Evolutionary conservation across 2,113 vertebrate genomes (phyloP).

Genomic region (Marcusenius ussheri): DNA sequence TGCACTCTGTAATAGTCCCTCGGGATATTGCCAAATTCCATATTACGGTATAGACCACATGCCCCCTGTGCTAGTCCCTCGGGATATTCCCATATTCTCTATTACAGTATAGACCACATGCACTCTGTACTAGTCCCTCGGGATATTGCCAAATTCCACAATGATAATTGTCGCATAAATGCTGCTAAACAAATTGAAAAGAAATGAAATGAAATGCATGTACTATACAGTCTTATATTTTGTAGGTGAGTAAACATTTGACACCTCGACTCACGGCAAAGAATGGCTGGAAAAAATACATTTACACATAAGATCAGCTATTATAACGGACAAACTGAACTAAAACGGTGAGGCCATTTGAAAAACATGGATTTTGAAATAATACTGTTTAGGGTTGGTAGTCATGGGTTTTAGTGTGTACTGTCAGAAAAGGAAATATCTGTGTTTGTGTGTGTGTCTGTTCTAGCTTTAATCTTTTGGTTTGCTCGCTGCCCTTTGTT

Average conservation of each 20-base stretch:
- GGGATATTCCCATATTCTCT: no score
- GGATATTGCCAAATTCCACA: not conserved
- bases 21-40: no score
- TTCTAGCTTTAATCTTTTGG: slow-evolving; percentile 78
- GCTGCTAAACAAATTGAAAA: not conserved
- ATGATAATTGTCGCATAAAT: not conserved
- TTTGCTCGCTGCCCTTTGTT: slow-evolving; percentile 79
- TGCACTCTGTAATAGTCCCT: no score
- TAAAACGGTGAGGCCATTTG: not conserved
- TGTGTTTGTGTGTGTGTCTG: slow-evolving; percentile 82
- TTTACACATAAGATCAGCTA: not conserved
- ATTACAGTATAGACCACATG: no score
- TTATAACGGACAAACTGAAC: not conserved
- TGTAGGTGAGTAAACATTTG: not conserved
- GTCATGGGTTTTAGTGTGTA: slow-evolving; percentile 58
- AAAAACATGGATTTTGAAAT: not conserved
- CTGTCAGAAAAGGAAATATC: slow-evolving; percentile 76
- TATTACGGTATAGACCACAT: no score
- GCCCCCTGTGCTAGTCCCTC: no score
- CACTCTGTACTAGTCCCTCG: no score
- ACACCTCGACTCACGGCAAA: not conserved
- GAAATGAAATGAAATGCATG: not conserved
- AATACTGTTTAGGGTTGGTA: not conserved
- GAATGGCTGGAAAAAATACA: not conserved
- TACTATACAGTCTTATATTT: not conserved